Conservation (phyloP, 2,888 invertebrate species). For the Eupithecia insigniata region DNA sequence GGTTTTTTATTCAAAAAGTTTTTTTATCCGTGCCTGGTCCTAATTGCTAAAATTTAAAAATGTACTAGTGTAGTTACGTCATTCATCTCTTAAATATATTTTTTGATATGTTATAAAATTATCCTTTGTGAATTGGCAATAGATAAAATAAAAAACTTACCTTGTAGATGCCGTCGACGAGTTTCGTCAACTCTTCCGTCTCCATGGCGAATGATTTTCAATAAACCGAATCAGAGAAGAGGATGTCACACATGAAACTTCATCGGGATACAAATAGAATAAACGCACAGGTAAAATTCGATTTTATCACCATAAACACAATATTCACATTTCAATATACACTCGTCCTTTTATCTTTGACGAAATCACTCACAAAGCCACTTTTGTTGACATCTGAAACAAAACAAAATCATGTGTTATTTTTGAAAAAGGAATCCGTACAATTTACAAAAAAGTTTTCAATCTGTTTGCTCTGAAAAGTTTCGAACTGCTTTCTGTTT, state of each 20-base stretch:
- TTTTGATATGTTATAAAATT: background rate
- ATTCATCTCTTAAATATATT: background rate
- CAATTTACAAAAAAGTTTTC: background rate
- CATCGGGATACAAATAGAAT: constrained; percentile 68
- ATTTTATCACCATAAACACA: constrained; percentile 73
- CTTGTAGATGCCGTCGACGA: constrained; percentile 96
- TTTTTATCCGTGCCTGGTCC: background rate
- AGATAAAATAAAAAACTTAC: constrained; percentile 74
- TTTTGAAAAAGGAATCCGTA: constrained; percentile 13
- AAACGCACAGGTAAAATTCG: constrained; percentile 63
- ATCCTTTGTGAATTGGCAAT: background rate
- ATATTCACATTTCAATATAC: constrained; percentile 80
- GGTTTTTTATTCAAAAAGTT: constrained; percentile 26
- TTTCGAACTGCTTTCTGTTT: constrained; percentile 19
- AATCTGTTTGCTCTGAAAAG: constrained; percentile 8
- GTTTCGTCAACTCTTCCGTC: constrained; percentile 95
- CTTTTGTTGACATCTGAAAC: constrained; percentile 80
- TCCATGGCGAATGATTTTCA: constrained; percentile 85
- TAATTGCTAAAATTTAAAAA: background rate
- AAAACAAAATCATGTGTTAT: constrained; percentile 58
- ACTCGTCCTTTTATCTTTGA: constrained; percentile 53
- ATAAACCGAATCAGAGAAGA: constrained; percentile 61
- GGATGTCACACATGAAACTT: constrained; percentile 75
- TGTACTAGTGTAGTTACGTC: background rate
- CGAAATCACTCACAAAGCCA: constrained; percentile 70